Evolutionary conservation across 2,888 invertebrate genomes (phyloP).

Genomic region (Eulithis prunata): DNA sequence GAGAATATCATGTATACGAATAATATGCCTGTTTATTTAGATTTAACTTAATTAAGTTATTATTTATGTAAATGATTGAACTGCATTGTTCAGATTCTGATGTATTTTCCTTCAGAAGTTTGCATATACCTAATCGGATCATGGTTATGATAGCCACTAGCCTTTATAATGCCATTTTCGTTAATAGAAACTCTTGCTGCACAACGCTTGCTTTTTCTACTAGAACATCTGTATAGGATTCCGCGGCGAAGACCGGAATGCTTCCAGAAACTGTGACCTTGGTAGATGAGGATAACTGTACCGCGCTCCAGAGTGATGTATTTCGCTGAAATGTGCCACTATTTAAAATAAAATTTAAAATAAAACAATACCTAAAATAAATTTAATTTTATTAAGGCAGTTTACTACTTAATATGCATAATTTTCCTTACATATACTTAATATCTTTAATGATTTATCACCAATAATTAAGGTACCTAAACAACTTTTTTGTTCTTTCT

Average conservation of each 20-base stretch:
- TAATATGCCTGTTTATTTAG: too few species aligned
- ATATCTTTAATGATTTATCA: too few species aligned
- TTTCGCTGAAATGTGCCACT: constrained; percentile 8
- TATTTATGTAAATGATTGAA: too few species aligned
- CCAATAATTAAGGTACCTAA: too few species aligned
- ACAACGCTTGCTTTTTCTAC: constrained; percentile 19
- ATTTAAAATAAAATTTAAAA: neutral
- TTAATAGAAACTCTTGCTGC: constrained; percentile 35
- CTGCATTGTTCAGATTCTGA: neutral
- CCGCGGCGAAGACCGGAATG: neutral
- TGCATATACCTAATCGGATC: neutral
- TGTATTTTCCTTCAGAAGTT: neutral
- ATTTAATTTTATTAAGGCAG: too few species aligned
- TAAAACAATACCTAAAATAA: too few species aligned
- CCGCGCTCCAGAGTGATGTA: constrained; percentile 26
- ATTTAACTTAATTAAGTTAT: neutral
- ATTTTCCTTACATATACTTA: too few species aligned
- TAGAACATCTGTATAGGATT: constrained; percentile 17
- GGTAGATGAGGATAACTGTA: constrained; percentile 19
- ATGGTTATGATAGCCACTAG: constrained; percentile 33
- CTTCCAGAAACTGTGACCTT: constrained; percentile 22
- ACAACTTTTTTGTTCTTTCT: too few species aligned
- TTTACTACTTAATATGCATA: too few species aligned
- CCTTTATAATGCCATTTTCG: constrained; percentile 1
- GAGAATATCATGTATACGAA: too few species aligned